Evolutionary conservation across 2,113 vertebrate species (phyloP).

Genomic region (Microcebus ravelobensis): DNA sequence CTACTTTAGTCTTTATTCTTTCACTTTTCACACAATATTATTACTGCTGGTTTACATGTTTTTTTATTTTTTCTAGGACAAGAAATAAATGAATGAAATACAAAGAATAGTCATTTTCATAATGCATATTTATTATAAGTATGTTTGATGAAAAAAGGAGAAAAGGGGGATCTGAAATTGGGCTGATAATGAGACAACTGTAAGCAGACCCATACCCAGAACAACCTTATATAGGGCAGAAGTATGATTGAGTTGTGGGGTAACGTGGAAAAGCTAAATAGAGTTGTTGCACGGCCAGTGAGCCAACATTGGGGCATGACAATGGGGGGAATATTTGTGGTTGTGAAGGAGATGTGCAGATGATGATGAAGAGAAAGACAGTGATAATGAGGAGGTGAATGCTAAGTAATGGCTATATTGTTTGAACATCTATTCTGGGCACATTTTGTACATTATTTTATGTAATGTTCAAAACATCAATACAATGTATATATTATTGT

Average conservation of each 20-base stretch:
- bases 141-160: not conserved
- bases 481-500: not conserved
- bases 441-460: not conserved
- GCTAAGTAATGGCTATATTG: not conserved
- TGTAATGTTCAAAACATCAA: not conserved
- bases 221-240: not conserved
- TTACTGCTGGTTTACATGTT: not conserved
- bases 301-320: not conserved
- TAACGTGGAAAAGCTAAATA: not conserved
- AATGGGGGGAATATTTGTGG: not conserved
- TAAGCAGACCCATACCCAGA: not conserved
- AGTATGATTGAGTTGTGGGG: not conserved
- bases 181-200: not conserved
- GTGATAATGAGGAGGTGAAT: not conserved
- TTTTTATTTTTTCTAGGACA: not conserved
- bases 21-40: not conserved
- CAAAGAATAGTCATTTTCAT: conserved; percentile 1
- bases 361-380: not conserved
- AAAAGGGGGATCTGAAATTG: not conserved
- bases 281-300: not conserved
- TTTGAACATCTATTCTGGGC: not conserved
- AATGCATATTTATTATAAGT: not conserved
- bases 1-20: not conserved
- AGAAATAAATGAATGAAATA: conserved; percentile 2
- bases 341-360: not conserved